Evolutionary conservation across 2,888 invertebrate species (phyloP).

Genomic region (Dryocosmus kuriphilus): DNA sequence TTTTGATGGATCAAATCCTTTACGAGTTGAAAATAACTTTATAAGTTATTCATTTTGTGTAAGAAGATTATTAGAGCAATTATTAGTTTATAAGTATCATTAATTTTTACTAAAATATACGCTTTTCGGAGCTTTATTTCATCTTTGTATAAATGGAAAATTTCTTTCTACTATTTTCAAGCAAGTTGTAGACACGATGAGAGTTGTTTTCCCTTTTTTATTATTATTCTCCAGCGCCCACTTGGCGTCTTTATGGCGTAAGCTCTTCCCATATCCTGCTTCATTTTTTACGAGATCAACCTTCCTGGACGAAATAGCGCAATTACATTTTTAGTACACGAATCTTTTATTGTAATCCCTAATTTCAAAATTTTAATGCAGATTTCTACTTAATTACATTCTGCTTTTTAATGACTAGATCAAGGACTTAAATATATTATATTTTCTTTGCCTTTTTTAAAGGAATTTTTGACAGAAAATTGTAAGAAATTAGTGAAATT

Average conservation of each 20-base stretch:
- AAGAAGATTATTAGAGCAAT: no score
- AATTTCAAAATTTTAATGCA: background rate
- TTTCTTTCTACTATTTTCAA: background rate
- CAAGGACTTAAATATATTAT: no score
- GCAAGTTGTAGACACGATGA: background rate
- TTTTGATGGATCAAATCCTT: background rate
- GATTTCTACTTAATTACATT: background rate
- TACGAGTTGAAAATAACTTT: background rate
- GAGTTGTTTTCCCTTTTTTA: background rate
- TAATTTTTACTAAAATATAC: no score
- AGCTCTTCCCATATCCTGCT: background rate
- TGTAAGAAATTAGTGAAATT: background rate
- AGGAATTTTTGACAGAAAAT: no score
- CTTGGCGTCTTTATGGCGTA: background rate
- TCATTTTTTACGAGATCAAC: slow-evolving; percentile 2
- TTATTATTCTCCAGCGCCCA: background rate
- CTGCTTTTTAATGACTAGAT: no score
- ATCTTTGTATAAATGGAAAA: background rate
- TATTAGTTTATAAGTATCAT: no score
- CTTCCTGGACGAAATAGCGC: background rate
- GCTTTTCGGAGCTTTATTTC: no score
- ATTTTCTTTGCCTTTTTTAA: no score
- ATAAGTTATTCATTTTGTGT: no score
- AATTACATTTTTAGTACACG: background rate
- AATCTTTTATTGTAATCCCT: background rate